These are phyloP conservation scores for Diadumene lineata DNA, from an alignment of 92 coral and sea anemone species.

Conservation along the genomic window DNA sequence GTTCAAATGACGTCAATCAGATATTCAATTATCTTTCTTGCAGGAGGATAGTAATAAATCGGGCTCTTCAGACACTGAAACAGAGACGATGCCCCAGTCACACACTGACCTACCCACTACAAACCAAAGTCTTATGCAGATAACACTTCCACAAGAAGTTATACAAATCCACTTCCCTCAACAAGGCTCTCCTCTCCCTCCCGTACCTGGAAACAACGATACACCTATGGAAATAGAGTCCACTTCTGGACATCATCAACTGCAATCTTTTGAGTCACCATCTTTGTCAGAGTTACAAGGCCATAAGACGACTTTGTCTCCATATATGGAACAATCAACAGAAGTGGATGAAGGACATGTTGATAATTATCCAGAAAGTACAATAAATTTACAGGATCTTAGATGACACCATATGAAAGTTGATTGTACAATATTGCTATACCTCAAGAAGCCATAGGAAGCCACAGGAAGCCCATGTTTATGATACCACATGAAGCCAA, in stretches of 20 bases:
- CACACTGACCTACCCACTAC: constrained; percentile 44
- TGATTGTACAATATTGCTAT: too few species aligned
- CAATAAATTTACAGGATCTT: constrained; percentile 90
- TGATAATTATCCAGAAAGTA: constrained; percentile 87
- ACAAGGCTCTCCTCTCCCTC: constrained; percentile 25
- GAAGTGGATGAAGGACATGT: constrained; percentile 72
- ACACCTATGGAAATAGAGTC: constrained; percentile 46
- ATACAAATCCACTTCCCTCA: constrained; percentile 58
- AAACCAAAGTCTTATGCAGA: constrained; percentile 27
- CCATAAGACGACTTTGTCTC: constrained; percentile 46
- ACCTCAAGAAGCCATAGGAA: too few species aligned
- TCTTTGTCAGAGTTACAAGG: constrained; percentile 50
- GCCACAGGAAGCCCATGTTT: neutral
- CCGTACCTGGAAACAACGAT: constrained; percentile 40
- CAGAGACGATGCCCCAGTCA: constrained; percentile 38
- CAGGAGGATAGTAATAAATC: constrained; percentile 65
- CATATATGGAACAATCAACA: constrained; percentile 72
- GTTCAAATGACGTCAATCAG: too few species aligned
- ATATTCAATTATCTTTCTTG: neutral
- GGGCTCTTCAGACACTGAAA: constrained; percentile 77
- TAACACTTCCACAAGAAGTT: constrained; percentile 56
- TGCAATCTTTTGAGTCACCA: constrained; percentile 30
- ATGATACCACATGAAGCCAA: constrained; percentile 3
- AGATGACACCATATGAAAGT: constrained; percentile 63
- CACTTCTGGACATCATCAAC: constrained; percentile 25